A percentile compares a stretch with the other conserved stretches of the same genome.
These are phyloP conservation scores for Penaeus vannamei DNA, from an alignment of 1,140 invertebrate species.

Conservation along the genomic window DNA sequence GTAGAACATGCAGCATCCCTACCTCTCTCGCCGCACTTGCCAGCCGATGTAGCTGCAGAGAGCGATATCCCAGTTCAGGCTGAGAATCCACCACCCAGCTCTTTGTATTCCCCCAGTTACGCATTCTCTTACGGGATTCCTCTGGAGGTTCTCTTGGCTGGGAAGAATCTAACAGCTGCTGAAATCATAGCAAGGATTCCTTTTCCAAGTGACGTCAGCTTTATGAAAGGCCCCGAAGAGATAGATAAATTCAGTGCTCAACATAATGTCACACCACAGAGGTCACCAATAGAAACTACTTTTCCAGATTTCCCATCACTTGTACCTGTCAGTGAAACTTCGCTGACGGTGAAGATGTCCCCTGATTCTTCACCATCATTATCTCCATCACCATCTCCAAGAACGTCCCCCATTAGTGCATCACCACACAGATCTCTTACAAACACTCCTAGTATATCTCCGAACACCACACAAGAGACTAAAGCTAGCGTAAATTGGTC, in stretches of 20 bases:
- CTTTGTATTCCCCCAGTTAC: too few relatives aligned
- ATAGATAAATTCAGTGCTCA: neutral
- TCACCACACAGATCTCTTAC: conserved; percentile 25
- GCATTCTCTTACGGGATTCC: conserved; percentile 24
- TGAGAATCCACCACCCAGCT: too few relatives aligned
- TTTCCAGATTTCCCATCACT: conserved; percentile 35
- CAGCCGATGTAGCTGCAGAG: too few relatives aligned
- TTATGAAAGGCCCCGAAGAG: conserved; percentile 44
- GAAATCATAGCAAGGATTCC: conserved; percentile 61
- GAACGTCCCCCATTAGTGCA: conserved; percentile 26
- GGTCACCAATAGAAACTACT: conserved; percentile 48
- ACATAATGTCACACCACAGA: conserved; percentile 56
- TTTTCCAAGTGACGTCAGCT: conserved; percentile 60
- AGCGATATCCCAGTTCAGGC: too few relatives aligned
- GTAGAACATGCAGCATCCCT: too few relatives aligned
- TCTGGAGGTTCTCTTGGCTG: conserved; percentile 47
- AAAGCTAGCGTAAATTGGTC: conserved; percentile 1
- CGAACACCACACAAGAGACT: neutral
- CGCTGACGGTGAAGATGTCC: conserved; percentile 24
- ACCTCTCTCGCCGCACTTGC: too few relatives aligned
- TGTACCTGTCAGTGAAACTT: conserved; percentile 4
- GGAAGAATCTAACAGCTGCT: conserved; percentile 55
- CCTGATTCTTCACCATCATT: conserved; percentile 48
- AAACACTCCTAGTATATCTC: conserved; percentile 40
- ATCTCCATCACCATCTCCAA: conserved; percentile 55